Evolutionary conservation across 2,888 invertebrate species (phyloP).

Genomic region (Tuberolachnus salignus): DNA sequence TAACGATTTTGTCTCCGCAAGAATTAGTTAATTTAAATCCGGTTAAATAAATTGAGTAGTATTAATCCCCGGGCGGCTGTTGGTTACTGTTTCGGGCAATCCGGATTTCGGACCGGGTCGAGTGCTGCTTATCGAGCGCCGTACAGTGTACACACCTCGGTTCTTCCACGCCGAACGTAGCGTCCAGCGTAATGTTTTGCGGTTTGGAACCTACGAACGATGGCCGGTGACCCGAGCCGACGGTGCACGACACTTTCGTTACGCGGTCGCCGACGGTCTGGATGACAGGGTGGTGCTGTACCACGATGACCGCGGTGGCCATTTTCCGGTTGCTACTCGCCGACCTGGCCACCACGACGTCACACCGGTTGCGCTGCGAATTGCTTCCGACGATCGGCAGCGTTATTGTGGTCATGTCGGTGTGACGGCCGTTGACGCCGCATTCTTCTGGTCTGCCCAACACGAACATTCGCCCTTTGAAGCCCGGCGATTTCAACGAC

Average conservation of each 20-base stretch:
- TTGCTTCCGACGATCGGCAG: conserved; percentile 69
- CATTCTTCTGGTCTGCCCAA: conserved; percentile 79
- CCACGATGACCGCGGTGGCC: conserved; percentile 76
- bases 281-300: conserved; percentile 83
- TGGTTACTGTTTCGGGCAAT: too few species aligned
- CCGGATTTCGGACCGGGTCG: too few species aligned
- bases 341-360: conserved; percentile 62
- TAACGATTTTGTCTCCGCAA: too few species aligned
- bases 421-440: conserved; percentile 68
- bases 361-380: conserved; percentile 60
- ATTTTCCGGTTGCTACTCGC: conserved; percentile 68
- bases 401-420: conserved; percentile 66
- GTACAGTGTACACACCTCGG: conserved; percentile 63
- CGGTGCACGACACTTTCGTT: conserved; percentile 79
- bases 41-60: too few species aligned
- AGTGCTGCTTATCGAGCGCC: too few species aligned
- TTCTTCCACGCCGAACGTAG: conserved; percentile 65
- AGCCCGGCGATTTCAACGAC: conserved; percentile 65
- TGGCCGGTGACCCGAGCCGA: conserved; percentile 62
- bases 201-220: conserved; percentile 56
- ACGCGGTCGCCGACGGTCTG: conserved; percentile 84
- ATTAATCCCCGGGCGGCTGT: too few species aligned
- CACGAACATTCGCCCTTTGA: conserved; percentile 78
- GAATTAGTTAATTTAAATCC: too few species aligned
- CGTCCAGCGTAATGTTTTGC: conserved; percentile 63